phyloP scores from a whole-genome alignment of 2,888 invertebrate species.

The Ophion costatus region DNA sequence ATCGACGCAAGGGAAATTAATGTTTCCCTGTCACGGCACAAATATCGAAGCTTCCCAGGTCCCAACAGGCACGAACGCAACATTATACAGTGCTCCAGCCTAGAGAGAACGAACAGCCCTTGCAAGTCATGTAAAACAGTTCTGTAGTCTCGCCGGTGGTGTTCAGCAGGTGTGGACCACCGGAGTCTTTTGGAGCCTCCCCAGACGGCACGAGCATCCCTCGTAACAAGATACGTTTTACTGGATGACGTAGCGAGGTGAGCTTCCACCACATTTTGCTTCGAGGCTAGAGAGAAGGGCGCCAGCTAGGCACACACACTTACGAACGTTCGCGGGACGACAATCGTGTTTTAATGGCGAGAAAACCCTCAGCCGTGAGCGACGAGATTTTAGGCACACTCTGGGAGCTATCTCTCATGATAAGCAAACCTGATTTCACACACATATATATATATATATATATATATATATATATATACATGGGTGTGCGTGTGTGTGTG shows the following conservation, averaged over 20 bases:
- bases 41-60: not conserved
- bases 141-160: constrained; percentile 60
- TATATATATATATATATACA: not conserved
- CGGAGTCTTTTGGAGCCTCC: constrained; percentile 48
- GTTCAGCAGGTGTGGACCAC: constrained; percentile 59
- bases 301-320: not conserved
- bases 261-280: constrained; percentile 28
- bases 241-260: constrained; percentile 28
- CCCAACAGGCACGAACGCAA: not conserved
- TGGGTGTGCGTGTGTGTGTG: not conserved
- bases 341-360: constrained; percentile 73
- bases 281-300: not conserved
- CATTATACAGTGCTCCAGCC: not conserved
- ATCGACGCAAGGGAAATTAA: not conserved
- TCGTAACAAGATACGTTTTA: constrained; percentile 52
- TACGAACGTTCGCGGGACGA: constrained; percentile 46
- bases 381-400: constrained; percentile 62
- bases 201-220: constrained; percentile 44
- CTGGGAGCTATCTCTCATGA: constrained; percentile 22
- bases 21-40: not conserved
- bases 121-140: constrained; percentile 69
- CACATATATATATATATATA: not conserved
- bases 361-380: constrained; percentile 61
- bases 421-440: constrained; percentile 13
- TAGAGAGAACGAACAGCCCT: not conserved